These are phyloP conservation scores for Pipra filicauda DNA, from an alignment of 2,113 vertebrate species.

Conservation along the genomic window DNA sequence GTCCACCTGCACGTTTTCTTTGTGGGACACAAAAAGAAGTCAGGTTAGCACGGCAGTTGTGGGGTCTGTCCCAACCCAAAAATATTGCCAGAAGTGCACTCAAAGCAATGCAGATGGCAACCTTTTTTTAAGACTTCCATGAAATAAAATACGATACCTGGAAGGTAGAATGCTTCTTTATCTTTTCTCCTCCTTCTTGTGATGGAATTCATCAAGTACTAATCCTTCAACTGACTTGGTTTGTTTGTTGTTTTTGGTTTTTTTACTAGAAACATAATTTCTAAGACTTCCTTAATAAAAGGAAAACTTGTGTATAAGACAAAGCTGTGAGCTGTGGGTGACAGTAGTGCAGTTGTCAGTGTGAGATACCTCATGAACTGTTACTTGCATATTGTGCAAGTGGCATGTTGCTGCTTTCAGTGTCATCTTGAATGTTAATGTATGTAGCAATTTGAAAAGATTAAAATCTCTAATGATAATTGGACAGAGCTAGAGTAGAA, in stretches of 20 bases:
- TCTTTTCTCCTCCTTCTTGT: not conserved
- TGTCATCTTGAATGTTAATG: not conserved
- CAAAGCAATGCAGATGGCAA: not conserved
- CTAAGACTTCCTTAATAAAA: not conserved
- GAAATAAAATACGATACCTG: not conserved
- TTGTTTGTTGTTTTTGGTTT: not conserved
- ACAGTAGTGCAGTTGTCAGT: not conserved
- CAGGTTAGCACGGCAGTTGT: not conserved
- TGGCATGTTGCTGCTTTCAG: not conserved
- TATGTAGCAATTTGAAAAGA: not conserved
- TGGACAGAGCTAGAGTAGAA: not conserved
- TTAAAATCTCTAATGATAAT: not conserved
- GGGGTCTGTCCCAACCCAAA: not conserved
- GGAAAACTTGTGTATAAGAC: not conserved
- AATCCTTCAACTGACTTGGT: not conserved
- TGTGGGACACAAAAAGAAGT: not conserved
- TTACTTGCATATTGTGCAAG: not conserved
- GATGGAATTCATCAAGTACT: not conserved
- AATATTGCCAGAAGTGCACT: not conserved
- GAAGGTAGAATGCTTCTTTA: not conserved
- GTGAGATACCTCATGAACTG: not conserved
- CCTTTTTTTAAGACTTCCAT: not conserved
- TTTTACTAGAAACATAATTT: not conserved
- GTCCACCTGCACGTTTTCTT: not conserved
- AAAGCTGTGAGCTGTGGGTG: not conserved